Conservation (phyloP, 2,797 vertebrate genomes). For the Zenarchopterus dispar region DNA sequence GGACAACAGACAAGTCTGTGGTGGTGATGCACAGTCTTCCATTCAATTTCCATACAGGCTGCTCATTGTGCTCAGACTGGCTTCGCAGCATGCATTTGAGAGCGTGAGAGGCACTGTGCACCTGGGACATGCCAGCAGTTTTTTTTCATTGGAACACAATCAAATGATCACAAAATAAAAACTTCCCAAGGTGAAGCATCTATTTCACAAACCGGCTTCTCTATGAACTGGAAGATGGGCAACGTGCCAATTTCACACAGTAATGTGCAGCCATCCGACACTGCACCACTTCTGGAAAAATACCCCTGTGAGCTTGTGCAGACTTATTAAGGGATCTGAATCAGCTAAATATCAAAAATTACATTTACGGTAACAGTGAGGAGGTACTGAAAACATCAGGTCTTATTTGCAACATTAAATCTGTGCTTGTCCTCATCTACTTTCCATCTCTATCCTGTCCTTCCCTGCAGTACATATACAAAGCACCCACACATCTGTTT, state of each 20-base stretch:
- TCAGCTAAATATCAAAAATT: neutral
- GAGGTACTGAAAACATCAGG: too few relatives aligned
- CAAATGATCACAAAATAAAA: neutral
- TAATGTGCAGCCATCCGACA: too few relatives aligned
- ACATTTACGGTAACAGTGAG: neutral
- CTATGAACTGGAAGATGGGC: too few relatives aligned
- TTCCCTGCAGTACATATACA: too few relatives aligned
- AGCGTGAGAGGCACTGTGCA: neutral
- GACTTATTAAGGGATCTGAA: neutral
- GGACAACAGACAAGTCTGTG: conserved; percentile 15
- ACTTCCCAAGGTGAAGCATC: neutral
- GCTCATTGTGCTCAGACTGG: conserved; percentile 7
- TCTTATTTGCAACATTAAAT: neutral
- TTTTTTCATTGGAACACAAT: neutral
- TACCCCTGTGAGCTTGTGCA: neutral
- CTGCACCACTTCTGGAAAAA: neutral
- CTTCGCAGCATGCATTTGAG: conserved; percentile 7
- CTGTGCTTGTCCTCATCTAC: too few relatives aligned
- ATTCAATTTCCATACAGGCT: conserved; percentile 21
- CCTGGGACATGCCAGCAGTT: neutral
- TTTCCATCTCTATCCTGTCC: too few relatives aligned
- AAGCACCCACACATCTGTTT: too few relatives aligned
- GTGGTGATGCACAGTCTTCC: conserved; percentile 27
- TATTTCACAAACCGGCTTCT: too few relatives aligned
- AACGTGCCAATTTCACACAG: too few relatives aligned